phyloP scores from a whole-genome alignment of 2,113 vertebrate genomes.

The Peromyscus californicus region DNA sequence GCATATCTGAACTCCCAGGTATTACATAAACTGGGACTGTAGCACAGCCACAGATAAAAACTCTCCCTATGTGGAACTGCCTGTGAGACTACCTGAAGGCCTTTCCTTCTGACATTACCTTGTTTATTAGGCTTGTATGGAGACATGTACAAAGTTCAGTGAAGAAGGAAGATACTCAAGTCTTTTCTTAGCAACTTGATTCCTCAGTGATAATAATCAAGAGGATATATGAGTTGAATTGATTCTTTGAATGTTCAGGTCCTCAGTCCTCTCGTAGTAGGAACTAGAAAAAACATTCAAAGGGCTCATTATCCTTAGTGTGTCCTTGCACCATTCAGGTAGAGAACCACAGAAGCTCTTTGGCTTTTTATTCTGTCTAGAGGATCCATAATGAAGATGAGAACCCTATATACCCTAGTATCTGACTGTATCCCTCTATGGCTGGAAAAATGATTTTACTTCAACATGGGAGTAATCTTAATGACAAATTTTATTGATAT shows the following conservation, averaged over 20 bases:
- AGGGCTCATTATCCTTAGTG: background rate
- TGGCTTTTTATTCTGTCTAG: background rate
- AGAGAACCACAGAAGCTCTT: background rate
- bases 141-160: background rate
- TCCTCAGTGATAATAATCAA: background rate
- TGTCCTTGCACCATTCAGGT: background rate
- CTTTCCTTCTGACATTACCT: background rate
- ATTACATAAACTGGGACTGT: constrained; percentile 34
- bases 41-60: background rate
- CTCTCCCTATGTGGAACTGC: background rate
- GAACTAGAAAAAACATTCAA: background rate
- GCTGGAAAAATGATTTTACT: background rate
- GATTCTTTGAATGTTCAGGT: background rate
- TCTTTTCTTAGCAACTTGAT: constrained; percentile 21
- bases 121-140: background rate
- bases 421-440: background rate
- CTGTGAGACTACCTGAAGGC: background rate
- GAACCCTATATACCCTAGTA: background rate
- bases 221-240: background rate
- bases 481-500: background rate
- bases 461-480: background rate
- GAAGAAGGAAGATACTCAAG: background rate
- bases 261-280: background rate
- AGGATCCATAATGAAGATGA: fast-evolving
- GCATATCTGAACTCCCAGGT: background rate